phyloP scores from a whole-genome alignment of 2,113 vertebrate species.

The Mesocricetus auratus region DNA sequence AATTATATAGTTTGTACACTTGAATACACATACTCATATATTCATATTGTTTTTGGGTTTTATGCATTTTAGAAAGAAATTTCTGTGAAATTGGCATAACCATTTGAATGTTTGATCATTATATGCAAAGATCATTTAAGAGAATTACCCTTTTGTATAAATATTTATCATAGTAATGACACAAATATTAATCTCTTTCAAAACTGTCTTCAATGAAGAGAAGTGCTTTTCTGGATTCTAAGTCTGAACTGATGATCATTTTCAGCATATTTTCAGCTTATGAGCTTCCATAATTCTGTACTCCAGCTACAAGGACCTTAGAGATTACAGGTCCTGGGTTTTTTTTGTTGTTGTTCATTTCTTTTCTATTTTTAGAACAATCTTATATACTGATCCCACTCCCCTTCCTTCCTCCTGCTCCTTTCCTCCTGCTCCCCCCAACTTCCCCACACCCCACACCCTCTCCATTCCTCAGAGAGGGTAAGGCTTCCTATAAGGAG shows the following conservation, averaged over 20 bases:
- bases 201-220: background rate
- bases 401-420: too few relatives aligned
- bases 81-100: constrained; percentile 62
- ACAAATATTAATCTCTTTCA: constrained; percentile 47
- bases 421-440: too few relatives aligned
- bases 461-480: too few relatives aligned
- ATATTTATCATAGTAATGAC: constrained; percentile 45
- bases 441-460: too few relatives aligned
- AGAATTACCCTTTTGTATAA: constrained; percentile 16
- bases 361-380: too few relatives aligned
- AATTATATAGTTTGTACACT: constrained; percentile 50
- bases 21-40: background rate
- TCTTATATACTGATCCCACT: too few relatives aligned
- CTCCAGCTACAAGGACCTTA: background rate
- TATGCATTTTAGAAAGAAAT: constrained; percentile 65
- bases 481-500: too few relatives aligned
- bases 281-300: background rate
- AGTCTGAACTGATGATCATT: background rate
- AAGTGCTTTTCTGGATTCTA: background rate
- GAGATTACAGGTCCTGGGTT: background rate
- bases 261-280: background rate
- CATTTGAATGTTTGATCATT: constrained; percentile 58
- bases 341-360: too few relatives aligned
- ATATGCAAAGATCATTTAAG: constrained; percentile 43
- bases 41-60: background rate